Percentiles rank a stretch among this genome's conserved stretches.
phyloP scores from a whole-genome alignment of 2,797 vertebrate genomes.

The Rhinatrema bivittatum region DNA sequence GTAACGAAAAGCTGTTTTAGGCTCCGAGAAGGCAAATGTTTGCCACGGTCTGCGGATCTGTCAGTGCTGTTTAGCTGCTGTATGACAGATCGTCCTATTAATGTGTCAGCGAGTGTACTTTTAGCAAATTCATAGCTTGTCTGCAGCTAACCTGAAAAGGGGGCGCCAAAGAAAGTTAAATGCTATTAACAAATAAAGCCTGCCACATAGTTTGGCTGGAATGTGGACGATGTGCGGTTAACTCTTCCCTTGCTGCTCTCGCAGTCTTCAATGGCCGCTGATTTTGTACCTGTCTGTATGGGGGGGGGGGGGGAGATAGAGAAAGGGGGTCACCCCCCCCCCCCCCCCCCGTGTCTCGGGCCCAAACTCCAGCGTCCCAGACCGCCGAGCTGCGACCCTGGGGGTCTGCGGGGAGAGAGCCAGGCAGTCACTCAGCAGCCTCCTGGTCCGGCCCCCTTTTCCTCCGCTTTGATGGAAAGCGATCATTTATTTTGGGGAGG shows the following conservation, averaged over 20 bases:
- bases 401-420: no score
- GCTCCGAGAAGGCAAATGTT: conserved; percentile 12
- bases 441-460: conserved; percentile 28
- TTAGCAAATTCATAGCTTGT: conserved; percentile 40
- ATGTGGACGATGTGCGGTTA: no score
- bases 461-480: conserved; percentile 43
- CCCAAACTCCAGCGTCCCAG: no score
- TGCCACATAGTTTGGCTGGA: conserved; percentile 44
- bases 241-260: no score
- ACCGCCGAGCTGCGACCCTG: no score
- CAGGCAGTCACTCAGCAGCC: no score
- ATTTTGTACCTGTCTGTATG: no score
- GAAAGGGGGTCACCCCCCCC: no score
- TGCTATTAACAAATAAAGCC: conserved; percentile 54
- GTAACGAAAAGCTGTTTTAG: neutral
- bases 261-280: no score
- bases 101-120: conserved; percentile 47
- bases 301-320: neutral
- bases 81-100: conserved; percentile 51
- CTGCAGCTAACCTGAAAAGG: conserved; percentile 38
- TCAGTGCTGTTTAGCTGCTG: conserved; percentile 38
- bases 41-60: conserved; percentile 28
- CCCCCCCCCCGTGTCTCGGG: no score
- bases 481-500: conserved; percentile 68
- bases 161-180: conserved; percentile 56